Conservation (phyloP, 2,113 vertebrate species). For the Dendropsophus ebraccatus region DNA sequence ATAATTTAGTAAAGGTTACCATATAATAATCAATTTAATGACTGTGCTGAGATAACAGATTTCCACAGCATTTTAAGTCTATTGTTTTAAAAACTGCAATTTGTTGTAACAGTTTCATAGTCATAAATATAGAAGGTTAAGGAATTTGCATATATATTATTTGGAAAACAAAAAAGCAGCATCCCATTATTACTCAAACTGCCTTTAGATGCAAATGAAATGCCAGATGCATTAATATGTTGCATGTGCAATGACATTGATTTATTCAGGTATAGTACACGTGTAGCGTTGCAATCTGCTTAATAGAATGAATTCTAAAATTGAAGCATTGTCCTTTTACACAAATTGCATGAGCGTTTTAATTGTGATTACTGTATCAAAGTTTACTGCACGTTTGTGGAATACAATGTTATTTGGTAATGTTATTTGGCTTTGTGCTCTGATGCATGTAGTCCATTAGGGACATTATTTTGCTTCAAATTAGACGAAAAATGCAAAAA, state of each 20-base stretch:
- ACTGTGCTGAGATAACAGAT: constrained; percentile 45
- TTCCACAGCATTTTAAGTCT: constrained; percentile 39
- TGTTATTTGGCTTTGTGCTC: background rate
- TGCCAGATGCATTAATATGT: constrained; percentile 15
- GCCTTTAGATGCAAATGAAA: constrained; percentile 19
- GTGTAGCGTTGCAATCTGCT: background rate
- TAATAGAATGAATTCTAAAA: background rate
- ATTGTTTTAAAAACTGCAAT: constrained; percentile 48
- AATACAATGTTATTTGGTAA: background rate
- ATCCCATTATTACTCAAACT: constrained; percentile 21
- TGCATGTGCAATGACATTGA: constrained; percentile 5
- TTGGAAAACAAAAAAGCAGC: constrained; percentile 12
- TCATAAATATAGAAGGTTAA: constrained; percentile 46
- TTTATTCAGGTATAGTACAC: background rate
- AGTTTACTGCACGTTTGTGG: background rate
- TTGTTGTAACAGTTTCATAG: constrained; percentile 39
- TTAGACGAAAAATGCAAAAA: too few relatives aligned
- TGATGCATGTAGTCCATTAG: background rate
- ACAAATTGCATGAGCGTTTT: background rate
- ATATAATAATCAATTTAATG: constrained; percentile 44
- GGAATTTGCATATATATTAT: constrained; percentile 53
- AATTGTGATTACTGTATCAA: background rate
- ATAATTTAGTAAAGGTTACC: constrained; percentile 49
- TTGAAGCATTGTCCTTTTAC: background rate
- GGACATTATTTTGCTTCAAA: too few relatives aligned